Evolutionary conservation across 2,888 invertebrate species (phyloP), one percentile per base, ranked within the genome.

Genomic region (Eulithis prunata): DNA sequence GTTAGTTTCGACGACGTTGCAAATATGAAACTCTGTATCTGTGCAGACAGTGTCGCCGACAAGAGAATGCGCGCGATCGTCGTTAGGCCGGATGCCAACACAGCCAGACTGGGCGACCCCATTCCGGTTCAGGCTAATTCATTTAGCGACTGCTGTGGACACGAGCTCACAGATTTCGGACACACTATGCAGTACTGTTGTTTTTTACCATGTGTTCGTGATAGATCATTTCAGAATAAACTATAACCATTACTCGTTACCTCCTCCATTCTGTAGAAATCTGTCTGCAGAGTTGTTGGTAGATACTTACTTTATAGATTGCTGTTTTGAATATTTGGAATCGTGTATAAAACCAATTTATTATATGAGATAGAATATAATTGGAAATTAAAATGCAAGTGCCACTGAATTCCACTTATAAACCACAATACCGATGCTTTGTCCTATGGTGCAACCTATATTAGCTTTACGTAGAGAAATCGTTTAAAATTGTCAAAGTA

Each of bases 1-100:
- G 52, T 45, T 43, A 55, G 53, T 10, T 63, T 63, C 28, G 59
- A 7, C 38, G 6, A 7, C 38, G 6, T 41, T 60, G 28, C 45
- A 46, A 64, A 64, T 61, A 41, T 68, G 45, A 38, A 62, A 38
- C 32, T 62, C 68, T 61, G 68, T 64, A 64, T 54, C 32, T 46
- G 57, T 14, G 14, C 41, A 21, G 64, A 64, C 64, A 65, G 64
- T 61, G 68, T 53, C 67, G 62, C 57, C 75, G 77, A 76, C 77
- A 80, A 80, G 84, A 87, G 90, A 89, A 90, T 89, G 88, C 83
- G 87, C 84, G 82, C 78, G 78, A 79, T 81, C 87, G 90, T 90
- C 91, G 91, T 91, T 92, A 92, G 93, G 92, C 91, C 88, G 90
- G 88, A 90, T 92, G 92, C 92, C 93, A 93, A 90, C 88, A 81